Base-by-base conservation (phyloP, 2,888 invertebrate species). In the Campaea margaritaria region DNA sequence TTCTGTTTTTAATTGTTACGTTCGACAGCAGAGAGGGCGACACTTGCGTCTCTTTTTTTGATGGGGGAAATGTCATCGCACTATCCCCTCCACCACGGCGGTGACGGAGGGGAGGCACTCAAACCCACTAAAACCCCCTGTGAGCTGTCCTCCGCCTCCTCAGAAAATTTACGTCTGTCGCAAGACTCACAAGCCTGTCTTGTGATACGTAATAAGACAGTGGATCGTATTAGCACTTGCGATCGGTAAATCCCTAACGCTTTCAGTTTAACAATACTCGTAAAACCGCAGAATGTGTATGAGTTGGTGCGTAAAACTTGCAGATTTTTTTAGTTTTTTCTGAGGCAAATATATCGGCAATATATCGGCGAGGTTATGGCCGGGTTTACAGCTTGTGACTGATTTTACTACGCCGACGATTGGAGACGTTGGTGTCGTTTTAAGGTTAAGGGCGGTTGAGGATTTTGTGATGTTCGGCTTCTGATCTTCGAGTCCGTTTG, bases 391-490 rank as follows among this genome's bases (percentile, higher is more conserved):
- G 72, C 87, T 85, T 87, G 88, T 88, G 91, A 90, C 90, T 87
- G 87, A 90, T 86, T 91, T 91, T 91, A 91, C 83, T 82, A 79
- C 83, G 67, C 83, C 86, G 87, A 79, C 85, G 78, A 83, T 84
- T 79, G 82, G 70, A 64, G 68, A 57, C 65, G 69, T 10, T 48
- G 10, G 2, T 12, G 70, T 14, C 50, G 42, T 42, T 70, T 73
- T 77, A 73, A 75, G 75, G 73, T 65, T 68, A 27, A 28, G 42
- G 50, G 51, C 54, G 50, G 50, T 31, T 27, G 46, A 34, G 50
- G 27, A 38, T 50, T 54, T 48, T 52, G 46, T 49, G 45, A 42
- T 48, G 56, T 43, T 57, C 49, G 15, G 53, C 48, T 55, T 38
- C 60, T 15, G 55, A 55, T 27, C 15, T 36, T 36, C 12, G 13